Percentiles rank a stretch among this genome's conserved stretches.
phyloP scores from a whole-genome alignment of 2,797 vertebrate genomes.

The Schizopygopsis malacanthus region DNA sequence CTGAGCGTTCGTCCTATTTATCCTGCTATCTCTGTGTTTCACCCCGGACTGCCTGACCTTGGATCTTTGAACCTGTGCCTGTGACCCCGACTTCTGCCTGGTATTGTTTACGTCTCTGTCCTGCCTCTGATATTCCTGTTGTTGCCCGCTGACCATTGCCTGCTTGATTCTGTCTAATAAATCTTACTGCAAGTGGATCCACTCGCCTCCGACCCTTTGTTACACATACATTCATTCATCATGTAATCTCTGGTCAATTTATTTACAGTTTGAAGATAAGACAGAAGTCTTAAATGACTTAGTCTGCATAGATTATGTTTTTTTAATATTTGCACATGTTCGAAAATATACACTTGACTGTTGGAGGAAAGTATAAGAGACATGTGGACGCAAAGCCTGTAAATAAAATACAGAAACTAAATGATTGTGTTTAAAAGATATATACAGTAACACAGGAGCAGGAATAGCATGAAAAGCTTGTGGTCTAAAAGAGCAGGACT shows the following conservation, averaged over 20 bases:
- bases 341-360: not conserved
- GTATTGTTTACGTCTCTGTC: no score
- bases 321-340: not conserved
- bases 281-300: not conserved
- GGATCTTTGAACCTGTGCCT: no score
- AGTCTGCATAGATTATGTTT: not conserved
- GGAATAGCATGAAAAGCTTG: not conserved
- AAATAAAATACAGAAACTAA: not conserved
- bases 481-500: not conserved
- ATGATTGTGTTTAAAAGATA: not conserved
- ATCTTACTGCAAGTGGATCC: no score
- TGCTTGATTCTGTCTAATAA: no score
- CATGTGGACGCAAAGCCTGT: not conserved
- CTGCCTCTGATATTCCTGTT: no score
- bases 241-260: not conserved
- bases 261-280: not conserved
- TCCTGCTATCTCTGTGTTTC: no score
- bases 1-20: no score
- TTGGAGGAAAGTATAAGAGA: not conserved
- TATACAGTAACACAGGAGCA: not conserved
- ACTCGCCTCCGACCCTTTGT: no score
- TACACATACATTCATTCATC: no score
- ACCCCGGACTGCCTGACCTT: no score
- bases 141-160: no score
- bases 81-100: no score